Evolutionary conservation across 2,888 invertebrate species (phyloP).

Genomic region (Apamea monoglypha): DNA sequence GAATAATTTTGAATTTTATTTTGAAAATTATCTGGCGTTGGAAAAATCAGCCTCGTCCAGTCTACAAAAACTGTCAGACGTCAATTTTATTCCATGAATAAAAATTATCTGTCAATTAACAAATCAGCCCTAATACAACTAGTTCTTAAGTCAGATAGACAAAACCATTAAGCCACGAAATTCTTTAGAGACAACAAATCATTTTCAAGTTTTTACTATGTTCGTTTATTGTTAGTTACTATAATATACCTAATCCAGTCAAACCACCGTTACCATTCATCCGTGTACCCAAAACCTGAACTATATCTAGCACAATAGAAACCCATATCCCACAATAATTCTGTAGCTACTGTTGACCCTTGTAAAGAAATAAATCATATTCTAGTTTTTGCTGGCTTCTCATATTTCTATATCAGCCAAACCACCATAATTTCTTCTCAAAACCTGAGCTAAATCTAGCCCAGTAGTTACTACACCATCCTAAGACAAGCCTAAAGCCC

Average conservation of each 20-base stretch:
- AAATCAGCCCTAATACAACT: too few relatives aligned
- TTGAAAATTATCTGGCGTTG: too few relatives aligned
- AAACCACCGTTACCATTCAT: background rate
- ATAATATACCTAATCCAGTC: background rate
- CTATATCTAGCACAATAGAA: background rate
- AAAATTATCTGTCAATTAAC: too few relatives aligned
- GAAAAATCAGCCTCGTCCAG: too few relatives aligned
- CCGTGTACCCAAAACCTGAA: background rate
- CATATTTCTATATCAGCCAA: background rate
- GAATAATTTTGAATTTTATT: too few relatives aligned
- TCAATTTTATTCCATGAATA: too few relatives aligned
- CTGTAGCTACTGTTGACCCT: background rate
- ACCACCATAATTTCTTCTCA: background rate
- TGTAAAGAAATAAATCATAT: background rate
- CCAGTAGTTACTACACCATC: slow-evolving; percentile 25
- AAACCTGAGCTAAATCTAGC: slow-evolving; percentile 17
- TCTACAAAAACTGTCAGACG: too few relatives aligned
- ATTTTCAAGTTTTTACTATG: background rate
- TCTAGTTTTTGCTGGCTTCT: background rate
- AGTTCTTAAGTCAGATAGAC: background rate
- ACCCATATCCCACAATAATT: background rate
- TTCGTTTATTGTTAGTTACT: background rate
- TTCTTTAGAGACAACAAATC: background rate
- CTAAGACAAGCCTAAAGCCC: slow-evolving; percentile 19
- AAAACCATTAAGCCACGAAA: background rate